These are phyloP conservation scores for Sinodicranocentrus sp. DNA, from an alignment of 2,888 invertebrate species.

Conservation along the genomic window DNA sequence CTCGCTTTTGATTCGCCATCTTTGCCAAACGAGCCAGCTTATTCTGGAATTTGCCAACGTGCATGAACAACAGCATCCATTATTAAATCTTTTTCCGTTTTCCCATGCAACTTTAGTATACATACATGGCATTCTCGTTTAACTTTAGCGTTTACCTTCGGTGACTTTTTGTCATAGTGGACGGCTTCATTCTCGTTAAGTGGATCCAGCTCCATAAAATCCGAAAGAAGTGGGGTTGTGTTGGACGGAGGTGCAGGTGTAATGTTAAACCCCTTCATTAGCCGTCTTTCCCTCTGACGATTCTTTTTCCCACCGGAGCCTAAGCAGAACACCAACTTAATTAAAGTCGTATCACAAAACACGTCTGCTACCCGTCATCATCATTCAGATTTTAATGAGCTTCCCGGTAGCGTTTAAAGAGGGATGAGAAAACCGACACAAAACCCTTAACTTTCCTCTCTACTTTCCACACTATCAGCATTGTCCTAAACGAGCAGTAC, in stretches of 20 bases:
- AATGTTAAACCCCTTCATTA: constrained; percentile 97
- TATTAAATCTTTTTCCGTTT: too few species aligned
- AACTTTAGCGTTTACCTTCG: too few species aligned
- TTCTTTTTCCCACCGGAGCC: constrained; percentile 96
- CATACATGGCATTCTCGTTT: too few species aligned
- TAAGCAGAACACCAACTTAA: constrained; percentile 77
- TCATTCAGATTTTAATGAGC: too few species aligned
- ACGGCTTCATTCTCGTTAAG: constrained; percentile 74
- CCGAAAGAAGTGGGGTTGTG: constrained; percentile 77
- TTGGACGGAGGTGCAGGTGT: constrained; percentile 82
- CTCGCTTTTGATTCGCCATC: constrained; percentile 77
- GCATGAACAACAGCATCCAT: too few species aligned
- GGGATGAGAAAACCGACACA: too few species aligned
- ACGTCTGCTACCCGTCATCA: neutral
- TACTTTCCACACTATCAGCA: too few species aligned
- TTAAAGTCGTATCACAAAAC: neutral
- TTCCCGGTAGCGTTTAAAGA: too few species aligned
- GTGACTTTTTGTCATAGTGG: constrained; percentile 77
- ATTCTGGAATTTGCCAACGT: constrained; percentile 31
- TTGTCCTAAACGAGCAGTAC: too few species aligned
- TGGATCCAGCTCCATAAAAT: constrained; percentile 77
- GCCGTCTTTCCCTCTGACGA: constrained; percentile 92
- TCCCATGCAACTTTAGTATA: too few species aligned
- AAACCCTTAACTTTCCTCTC: too few species aligned
- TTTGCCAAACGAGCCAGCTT: constrained; percentile 77